Evolutionary conservation across 2,888 invertebrate genomes (phyloP), one percentile per base, ranked within the genome.

Genomic region (Ethmia dodecea): DNA sequence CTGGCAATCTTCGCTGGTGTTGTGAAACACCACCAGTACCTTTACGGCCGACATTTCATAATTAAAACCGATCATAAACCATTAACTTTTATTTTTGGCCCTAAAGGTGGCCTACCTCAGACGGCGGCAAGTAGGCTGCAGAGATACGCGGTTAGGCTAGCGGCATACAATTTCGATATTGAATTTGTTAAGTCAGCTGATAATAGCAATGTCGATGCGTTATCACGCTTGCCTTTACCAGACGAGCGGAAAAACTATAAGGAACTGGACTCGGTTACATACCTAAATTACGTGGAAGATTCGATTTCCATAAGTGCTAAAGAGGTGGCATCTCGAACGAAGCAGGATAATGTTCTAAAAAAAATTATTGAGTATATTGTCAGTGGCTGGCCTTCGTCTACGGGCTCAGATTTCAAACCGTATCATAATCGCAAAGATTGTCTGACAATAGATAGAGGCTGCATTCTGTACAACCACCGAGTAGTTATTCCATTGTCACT

Each of bases 91-190:
- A 40, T 37, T 13, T 31, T 40, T 22, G 36, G 36, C 8, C 12
- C 18, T 8, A 29, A 36, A 14, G 12, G 3, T 11, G 30, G 37
- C n/a, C 27, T 40, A 12, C 38, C 36, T 2, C 6, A 15, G 3
- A 39, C 39, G 28, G 36, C 33, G 1, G 38, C 38, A 2, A 14
- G 13, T 5, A 28, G 41, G 5, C 13, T 42, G 8, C 45, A 39
- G 29, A 26, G 40, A 24, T 45, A 24, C 14, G 37, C 40, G n/a
- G 13, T 35, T 2, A 27, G 34, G 12, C 18, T 34, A 25, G 26
- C 34, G 2, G 34, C 18, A 8, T 40, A 37, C 25, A 24, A 40
- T 22, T 35, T 37, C 28, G 14, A 30, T 1, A 28, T 43, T n/a
- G 20, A 33, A n/a, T 38, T 33, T 26, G 35, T 40, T n/a, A 25